Conservation (phyloP, 2,797 vertebrate genomes). For the Sylvilagus floridanus region DNA sequence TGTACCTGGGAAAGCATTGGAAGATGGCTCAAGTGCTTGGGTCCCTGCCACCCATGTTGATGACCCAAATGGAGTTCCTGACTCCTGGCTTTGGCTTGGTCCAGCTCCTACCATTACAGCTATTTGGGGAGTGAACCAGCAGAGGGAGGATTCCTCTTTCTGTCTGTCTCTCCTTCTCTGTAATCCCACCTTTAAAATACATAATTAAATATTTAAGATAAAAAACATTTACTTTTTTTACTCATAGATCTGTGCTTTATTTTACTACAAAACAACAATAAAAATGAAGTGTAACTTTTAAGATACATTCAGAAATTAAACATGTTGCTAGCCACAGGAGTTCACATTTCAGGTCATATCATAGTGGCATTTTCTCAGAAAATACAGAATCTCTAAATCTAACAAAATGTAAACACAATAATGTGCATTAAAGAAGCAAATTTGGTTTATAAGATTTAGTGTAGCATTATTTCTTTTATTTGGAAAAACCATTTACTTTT, state of each 20-base stretch:
- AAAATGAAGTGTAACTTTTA: not conserved
- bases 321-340: not conserved
- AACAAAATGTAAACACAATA: not conserved
- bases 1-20: too few species aligned
- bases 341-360: not conserved
- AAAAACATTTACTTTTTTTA: not conserved
- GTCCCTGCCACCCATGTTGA: too few species aligned
- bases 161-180: too few species aligned
- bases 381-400: constrained; percentile 31
- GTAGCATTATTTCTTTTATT: not conserved
- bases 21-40: too few species aligned
- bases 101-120: too few species aligned
- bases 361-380: not conserved
- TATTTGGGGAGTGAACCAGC: too few species aligned
- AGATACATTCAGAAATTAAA: not conserved
- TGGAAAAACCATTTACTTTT: too few species aligned
- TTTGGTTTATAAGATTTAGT: not conserved
- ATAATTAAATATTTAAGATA: too few species aligned
- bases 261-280: not conserved
- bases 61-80: too few species aligned
- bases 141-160: too few species aligned
- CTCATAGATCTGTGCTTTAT: not conserved
- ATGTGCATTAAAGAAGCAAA: not conserved
- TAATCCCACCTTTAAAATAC: too few species aligned
- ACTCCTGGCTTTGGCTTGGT: too few species aligned